Evolutionary conservation across 2,888 invertebrate genomes (phyloP).

Genomic region (Xylota sylvarum): DNA sequence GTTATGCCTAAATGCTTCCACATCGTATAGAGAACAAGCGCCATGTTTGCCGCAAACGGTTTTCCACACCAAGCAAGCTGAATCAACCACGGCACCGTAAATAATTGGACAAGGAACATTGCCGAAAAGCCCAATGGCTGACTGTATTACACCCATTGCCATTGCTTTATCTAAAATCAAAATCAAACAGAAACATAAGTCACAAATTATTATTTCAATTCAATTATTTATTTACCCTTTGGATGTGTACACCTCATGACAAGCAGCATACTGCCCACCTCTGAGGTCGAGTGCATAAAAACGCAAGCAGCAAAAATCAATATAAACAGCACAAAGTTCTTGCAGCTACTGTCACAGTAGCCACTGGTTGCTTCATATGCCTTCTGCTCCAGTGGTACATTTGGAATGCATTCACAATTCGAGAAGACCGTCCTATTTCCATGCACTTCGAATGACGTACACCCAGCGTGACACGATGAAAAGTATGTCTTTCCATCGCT

Average conservation of each 20-base stretch:
- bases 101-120: slow-evolving; percentile 98
- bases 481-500: slow-evolving; percentile 93
- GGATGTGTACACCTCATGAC: slow-evolving; percentile 96
- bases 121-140: slow-evolving; percentile 96
- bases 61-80: slow-evolving; percentile 95
- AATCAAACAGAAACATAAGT: slow-evolving; percentile 12
- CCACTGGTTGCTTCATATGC: slow-evolving; percentile 88
- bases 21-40: slow-evolving; percentile 95
- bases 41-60: slow-evolving; percentile 92
- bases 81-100: slow-evolving; percentile 96
- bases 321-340: slow-evolving; percentile 92
- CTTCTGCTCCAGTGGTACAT: slow-evolving; percentile 71
- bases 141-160: slow-evolving; percentile 97
- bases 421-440: slow-evolving; percentile 87
- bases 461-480: slow-evolving; percentile 96
- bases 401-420: slow-evolving; percentile 86
- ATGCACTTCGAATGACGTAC: slow-evolving; percentile 87
- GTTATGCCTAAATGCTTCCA: slow-evolving; percentile 92
- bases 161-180: slow-evolving; percentile 92
- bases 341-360: slow-evolving; percentile 92
- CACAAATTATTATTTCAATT: background rate
- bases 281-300: slow-evolving; percentile 96
- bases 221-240: slow-evolving; percentile 85
- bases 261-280: slow-evolving; percentile 95
- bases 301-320: slow-evolving; percentile 94